These are phyloP conservation scores for Phragmatobia fuliginosa DNA, from an alignment of 2,888 invertebrate species.

Conservation along the genomic window DNA sequence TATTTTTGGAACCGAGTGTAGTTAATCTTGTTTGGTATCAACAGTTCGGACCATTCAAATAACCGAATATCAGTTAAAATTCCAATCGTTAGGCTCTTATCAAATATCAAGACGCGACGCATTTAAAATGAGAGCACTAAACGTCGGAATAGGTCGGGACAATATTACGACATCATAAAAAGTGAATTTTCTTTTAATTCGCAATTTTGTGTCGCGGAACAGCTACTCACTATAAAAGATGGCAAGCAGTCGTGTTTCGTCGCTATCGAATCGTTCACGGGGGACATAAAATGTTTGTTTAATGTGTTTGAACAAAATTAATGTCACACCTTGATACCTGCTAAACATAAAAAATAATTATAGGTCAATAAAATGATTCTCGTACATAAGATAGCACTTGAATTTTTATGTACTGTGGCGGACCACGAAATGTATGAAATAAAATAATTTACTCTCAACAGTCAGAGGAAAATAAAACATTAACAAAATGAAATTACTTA, in stretches of 20 bases:
- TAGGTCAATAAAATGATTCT: conserved; percentile 60
- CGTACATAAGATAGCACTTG: conserved; percentile 59
- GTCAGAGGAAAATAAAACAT: conserved; percentile 23
- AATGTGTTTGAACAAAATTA: conserved; percentile 71
- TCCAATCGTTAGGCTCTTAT: conserved; percentile 49
- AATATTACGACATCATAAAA: conserved; percentile 72
- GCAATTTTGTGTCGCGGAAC: conserved; percentile 69
- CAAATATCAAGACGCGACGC: conserved; percentile 61
- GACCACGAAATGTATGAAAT: conserved; percentile 17
- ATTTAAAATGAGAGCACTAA: conserved; percentile 65
- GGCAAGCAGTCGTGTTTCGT: conserved; percentile 61
- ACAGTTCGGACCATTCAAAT: conserved; percentile 17
- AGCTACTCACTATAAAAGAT: conserved; percentile 71
- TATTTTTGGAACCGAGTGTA: no score
- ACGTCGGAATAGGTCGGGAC: conserved; percentile 65
- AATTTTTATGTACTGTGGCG: conserved; percentile 33
- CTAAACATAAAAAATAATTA: conserved; percentile 65
- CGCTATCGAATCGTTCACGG: conserved; percentile 62
- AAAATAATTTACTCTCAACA: conserved; percentile 25
- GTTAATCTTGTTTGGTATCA: conserved; percentile 16
- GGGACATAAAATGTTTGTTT: conserved; percentile 67
- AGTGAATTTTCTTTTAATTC: conserved; percentile 74
- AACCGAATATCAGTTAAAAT: conserved; percentile 30
- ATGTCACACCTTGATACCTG: conserved; percentile 66
- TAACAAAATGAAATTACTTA: conserved; percentile 21